These are phyloP conservation scores for Xenopus borealis DNA, from an alignment of 2,113 vertebrate genomes.

Conservation along the genomic window DNA sequence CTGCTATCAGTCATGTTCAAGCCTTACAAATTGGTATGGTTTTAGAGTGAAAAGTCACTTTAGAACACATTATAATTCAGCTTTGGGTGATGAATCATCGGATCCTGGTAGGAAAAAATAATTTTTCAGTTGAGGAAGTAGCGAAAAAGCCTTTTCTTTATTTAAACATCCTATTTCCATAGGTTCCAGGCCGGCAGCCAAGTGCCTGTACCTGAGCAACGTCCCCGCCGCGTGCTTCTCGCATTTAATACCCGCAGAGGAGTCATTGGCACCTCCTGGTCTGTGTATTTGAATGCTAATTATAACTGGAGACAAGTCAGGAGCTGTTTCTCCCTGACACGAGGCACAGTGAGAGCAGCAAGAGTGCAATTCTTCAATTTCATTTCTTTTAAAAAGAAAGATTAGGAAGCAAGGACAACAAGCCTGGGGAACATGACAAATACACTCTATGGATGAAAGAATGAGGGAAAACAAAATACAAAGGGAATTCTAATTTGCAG, in stretches of 20 bases:
- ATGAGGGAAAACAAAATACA: too few relatives aligned
- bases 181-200: slow-evolving; percentile 18
- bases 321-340: neutral
- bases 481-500: too few relatives aligned
- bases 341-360: neutral
- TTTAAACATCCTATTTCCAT: neutral
- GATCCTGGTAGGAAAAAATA: neutral
- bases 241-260: slow-evolving; percentile 3
- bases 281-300: slow-evolving; percentile 5
- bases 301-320: neutral
- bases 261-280: neutral
- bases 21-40: slow-evolving; percentile 15
- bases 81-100: slow-evolving; percentile 18
- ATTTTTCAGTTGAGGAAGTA: too few relatives aligned
- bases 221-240: neutral
- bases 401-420: neutral
- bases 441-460: too few relatives aligned
- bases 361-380: neutral
- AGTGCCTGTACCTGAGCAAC: slow-evolving; percentile 20
- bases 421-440: too few relatives aligned
- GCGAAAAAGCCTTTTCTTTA: too few relatives aligned
- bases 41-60: slow-evolving; percentile 12
- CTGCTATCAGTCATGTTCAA: neutral
- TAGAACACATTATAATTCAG: slow-evolving; percentile 4
- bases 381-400: neutral